Conservation (phyloP, 35 echinoderm and acorn worm species). For the Eucidaris tribuloides region DNA sequence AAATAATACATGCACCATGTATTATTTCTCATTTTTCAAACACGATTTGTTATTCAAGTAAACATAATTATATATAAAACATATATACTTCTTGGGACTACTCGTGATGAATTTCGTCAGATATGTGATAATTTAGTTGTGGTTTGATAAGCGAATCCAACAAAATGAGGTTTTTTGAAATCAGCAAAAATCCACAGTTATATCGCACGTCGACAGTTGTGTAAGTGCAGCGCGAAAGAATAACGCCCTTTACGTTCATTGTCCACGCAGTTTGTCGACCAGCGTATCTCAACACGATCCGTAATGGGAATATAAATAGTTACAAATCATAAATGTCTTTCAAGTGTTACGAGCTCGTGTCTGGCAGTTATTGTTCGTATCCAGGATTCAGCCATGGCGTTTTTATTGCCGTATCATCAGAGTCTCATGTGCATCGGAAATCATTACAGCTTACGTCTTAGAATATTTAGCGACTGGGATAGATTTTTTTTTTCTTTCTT, state of each 20-base stretch:
- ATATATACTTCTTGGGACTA: neutral
- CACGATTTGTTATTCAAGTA: neutral
- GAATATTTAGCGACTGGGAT: neutral
- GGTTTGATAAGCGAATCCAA: neutral
- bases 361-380: neutral
- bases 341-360: neutral
- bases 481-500: neutral
- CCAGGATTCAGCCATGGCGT: too few relatives aligned
- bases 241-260: too few relatives aligned
- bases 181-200: neutral
- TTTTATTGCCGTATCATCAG: too few relatives aligned
- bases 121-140: neutral
- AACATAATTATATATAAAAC: neutral
- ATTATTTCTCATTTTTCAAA: neutral
- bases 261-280: too few relatives aligned
- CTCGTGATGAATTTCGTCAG: neutral
- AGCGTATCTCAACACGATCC: too few relatives aligned
- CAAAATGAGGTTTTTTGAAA: neutral
- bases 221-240: too few relatives aligned
- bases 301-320: too few relatives aligned
- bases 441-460: neutral
- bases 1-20: conserved; percentile 24
- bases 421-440: neutral
- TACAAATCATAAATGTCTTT: too few relatives aligned
- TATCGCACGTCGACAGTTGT: too few relatives aligned